Base-by-base conservation (phyloP, 2,888 invertebrate species). In the Dryocosmus kuriphilus region DNA sequence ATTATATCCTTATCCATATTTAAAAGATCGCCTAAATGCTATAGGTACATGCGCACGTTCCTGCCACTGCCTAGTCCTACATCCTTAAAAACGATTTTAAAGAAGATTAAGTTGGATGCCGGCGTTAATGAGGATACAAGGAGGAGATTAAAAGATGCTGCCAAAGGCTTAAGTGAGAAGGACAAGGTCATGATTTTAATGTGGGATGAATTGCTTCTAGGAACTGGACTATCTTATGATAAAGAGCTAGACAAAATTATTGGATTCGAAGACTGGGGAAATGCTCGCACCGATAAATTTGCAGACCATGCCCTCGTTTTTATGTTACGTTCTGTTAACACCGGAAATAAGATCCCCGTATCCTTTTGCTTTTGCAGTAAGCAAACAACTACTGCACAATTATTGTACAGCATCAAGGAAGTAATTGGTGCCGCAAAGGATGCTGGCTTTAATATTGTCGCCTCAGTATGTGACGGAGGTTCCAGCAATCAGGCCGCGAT, bases 241-340 rank as follows among this genome's bases (percentile, higher is more conserved):
- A n/a, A 62, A 16, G n/a, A 62, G 6, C 27, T 27, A 0, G 62
- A 62, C n/a, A 24, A 62, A 6, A 27, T 62, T 4, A 62, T 62
- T 62, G 62, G 62, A 7, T 62, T 62, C 11, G 62, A 62, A n/a
- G 62, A 27, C 11, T 62, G 62, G 62, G 62, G 27, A 32, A 24
- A 62, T 27, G 62, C n/a, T 22, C 27, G 62, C n/a, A 11, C 62
- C 2, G 27, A 62, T 19, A 27, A 32, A 62, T 62, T 62, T 32
- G 30, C 0, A 92, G 79, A 79, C 55, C 79, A 76, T 75, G 74
- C 76, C 41, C 74, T 74, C 0, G 79, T 76, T 2, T 77, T 76
- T 30, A 79, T 79, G 79, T 55, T 55, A 22, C 55, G 55, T 55
- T 55, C 22, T 4, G 1, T 55, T n/a, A 7, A 55, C n/a, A 55